phyloP scores from a whole-genome alignment of 2,888 invertebrate species.

The Gymnosoma rotundatum region DNA sequence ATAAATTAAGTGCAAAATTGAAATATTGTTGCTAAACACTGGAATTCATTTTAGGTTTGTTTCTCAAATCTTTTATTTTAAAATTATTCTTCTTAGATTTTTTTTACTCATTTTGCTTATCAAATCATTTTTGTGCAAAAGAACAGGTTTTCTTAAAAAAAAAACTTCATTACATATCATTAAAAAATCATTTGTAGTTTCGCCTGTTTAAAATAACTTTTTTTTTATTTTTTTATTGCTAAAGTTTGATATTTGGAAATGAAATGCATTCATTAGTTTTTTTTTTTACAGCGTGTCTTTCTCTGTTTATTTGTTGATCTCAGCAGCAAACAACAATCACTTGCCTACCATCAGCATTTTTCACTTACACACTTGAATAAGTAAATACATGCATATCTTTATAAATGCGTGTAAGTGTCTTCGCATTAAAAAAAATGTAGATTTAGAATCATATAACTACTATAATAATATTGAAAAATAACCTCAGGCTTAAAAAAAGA shows the following conservation, averaged over 20 bases:
- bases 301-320: slow-evolving; percentile 11
- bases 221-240: slow-evolving; percentile 5
- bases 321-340: slow-evolving; percentile 67
- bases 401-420: neutral
- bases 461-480: slow-evolving; percentile 65
- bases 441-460: slow-evolving; percentile 61
- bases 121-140: neutral
- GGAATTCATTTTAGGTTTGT: neutral
- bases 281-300: slow-evolving; percentile 18
- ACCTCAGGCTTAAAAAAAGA: slow-evolving; percentile 66
- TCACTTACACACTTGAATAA: slow-evolving; percentile 26
- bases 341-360: slow-evolving; percentile 63
- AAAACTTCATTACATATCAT: slow-evolving; percentile 64
- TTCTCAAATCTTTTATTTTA: slow-evolving; percentile 26
- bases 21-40: neutral
- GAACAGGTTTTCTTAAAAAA: slow-evolving; percentile 25
- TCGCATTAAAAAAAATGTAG: slow-evolving; percentile 24
- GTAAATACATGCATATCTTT: slow-evolving; percentile 31
- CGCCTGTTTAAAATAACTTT: slow-evolving; percentile 44
- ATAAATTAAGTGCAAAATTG: neutral
- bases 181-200: slow-evolving; percentile 69
- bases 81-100: neutral
- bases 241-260: slow-evolving; percentile 53
- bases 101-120: neutral
- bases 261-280: slow-evolving; percentile 68